Percentiles rank a stretch among this genome's conserved stretches.
These are phyloP conservation scores for Calliopsis andreniformis DNA, from an alignment of 1,140 invertebrate genomes.

Conservation along the genomic window DNA sequence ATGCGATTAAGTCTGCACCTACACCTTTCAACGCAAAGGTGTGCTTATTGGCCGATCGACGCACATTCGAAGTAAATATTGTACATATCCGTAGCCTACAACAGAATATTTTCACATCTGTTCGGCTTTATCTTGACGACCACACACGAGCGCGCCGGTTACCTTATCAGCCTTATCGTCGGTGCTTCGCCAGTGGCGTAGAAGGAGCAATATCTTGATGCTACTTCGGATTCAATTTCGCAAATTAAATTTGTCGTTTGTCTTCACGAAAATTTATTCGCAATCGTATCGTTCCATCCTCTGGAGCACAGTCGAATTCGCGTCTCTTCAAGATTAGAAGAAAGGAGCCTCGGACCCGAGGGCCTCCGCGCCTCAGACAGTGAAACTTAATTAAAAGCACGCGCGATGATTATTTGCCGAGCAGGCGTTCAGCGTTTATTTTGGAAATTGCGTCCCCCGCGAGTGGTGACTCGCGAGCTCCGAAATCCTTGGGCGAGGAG, in stretches of 20 bases:
- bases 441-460: constrained; percentile 80
- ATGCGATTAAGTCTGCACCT: no score
- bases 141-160: constrained; percentile 32
- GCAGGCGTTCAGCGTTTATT: constrained; percentile 79
- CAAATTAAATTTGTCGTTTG: background rate
- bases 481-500: constrained; percentile 25
- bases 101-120: constrained; percentile 55
- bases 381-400: constrained; percentile 82
- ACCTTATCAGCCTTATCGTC: constrained; percentile 54
- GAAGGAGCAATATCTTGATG: constrained; percentile 23
- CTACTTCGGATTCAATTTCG: constrained; percentile 5
- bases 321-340: constrained; percentile 62
- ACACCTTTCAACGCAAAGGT: no score
- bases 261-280: constrained; percentile 2
- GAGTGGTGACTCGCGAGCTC: constrained; percentile 60
- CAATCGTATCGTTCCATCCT: no score
- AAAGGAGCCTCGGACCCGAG: constrained; percentile 70
- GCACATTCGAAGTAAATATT: constrained; percentile 11
- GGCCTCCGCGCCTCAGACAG: constrained; percentile 69
- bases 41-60: background rate
- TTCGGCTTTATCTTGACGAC: constrained; percentile 57
- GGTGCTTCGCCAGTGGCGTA: constrained; percentile 42
- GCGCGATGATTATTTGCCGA: constrained; percentile 82
- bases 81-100: background rate
- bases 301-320: no score